Evolutionary conservation across 1,140 invertebrate genomes (phyloP), one percentile per base, ranked within the genome.

Genomic region (Tigriopus japonicus): DNA sequence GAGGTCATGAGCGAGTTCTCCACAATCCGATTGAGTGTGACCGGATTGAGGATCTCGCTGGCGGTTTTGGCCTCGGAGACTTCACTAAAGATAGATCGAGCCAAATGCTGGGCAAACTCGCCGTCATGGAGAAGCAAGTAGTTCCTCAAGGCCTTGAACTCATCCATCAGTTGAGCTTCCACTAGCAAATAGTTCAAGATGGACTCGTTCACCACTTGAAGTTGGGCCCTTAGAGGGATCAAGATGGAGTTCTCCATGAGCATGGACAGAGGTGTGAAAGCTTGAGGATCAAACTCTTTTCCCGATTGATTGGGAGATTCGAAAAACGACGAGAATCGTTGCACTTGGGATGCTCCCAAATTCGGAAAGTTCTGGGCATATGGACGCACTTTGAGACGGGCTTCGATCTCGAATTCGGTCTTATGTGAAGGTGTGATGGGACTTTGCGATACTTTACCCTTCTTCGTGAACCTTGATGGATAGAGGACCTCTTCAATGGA

Each of bases 121-220:
- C 62, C 62, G 15, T 62, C 54, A 51, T 62, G 24, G 15, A 62
- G 41, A n/a, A 62, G 58, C 23, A 62, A 45, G 51, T 42, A 62
- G 21, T 60, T 42, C 6, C 62, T 55, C 10, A 52, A 28, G 15
- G 42, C 40, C 35, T 62, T 45, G 17, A 62, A 45, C 59, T 62
- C 42, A 15, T 51, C 43, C 40, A 62, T 19, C 1, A 62, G 49
- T 15, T 42, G 23, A 19, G 56, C 35, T 17, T 62, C 55, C 9
- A 45, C 56, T 3, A 56, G 19, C 14, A 62, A 13, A 13, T 60
- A 42, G 42, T 41, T 41, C 17, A 62, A 24, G 6, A 62, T 14
- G 21, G 62, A 40, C 14, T 43, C 23, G 24, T 62, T 62, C 14
- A 59, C 62, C 12, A 62, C 28, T 40, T 42, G 19, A 6, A 24